Evolutionary conservation across 2,113 vertebrate genomes (phyloP).

Genomic region (Aspiorhynchus laticeps): DNA sequence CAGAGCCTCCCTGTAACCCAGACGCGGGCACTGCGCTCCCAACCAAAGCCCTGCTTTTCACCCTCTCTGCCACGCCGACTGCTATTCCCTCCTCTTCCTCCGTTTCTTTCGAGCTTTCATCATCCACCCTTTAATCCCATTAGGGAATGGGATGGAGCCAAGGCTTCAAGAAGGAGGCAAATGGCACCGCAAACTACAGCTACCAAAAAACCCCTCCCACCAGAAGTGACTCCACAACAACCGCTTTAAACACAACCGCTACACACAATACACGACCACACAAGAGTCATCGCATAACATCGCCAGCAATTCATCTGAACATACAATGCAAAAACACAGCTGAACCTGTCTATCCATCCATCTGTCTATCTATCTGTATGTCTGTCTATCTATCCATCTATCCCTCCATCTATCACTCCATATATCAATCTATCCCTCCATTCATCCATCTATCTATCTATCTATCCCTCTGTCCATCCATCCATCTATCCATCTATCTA

Average conservation of each 20-base stretch:
- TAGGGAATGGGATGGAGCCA: slow-evolving; percentile 61
- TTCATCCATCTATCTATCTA: not conserved
- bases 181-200: slow-evolving; percentile 17
- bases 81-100: slow-evolving; percentile 41
- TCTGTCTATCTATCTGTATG: rapidly evolving
- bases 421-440: not conserved
- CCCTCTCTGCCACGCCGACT: slow-evolving; percentile 22
- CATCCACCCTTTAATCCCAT: slow-evolving; percentile 63
- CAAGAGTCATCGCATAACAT: not conserved
- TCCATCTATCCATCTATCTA: not conserved
- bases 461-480: rapidly evolving
- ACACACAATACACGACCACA: slow-evolving; percentile 51
- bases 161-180: slow-evolving; percentile 46
- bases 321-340: too few species aligned
- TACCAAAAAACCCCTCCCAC: slow-evolving; percentile 15
- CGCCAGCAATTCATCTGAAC: not conserved
- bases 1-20: slow-evolving; percentile 59
- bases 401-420: rapidly evolving
- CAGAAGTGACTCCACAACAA: slow-evolving; percentile 20
- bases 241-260: slow-evolving; percentile 43
- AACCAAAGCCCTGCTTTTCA: slow-evolving; percentile 34
- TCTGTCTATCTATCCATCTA: not conserved
- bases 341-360: too few species aligned
- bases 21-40: slow-evolving; percentile 51
- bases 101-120: slow-evolving; percentile 49